phyloP scores from a whole-genome alignment of 2,113 vertebrate species.

The Spheniscus mendiculus region DNA sequence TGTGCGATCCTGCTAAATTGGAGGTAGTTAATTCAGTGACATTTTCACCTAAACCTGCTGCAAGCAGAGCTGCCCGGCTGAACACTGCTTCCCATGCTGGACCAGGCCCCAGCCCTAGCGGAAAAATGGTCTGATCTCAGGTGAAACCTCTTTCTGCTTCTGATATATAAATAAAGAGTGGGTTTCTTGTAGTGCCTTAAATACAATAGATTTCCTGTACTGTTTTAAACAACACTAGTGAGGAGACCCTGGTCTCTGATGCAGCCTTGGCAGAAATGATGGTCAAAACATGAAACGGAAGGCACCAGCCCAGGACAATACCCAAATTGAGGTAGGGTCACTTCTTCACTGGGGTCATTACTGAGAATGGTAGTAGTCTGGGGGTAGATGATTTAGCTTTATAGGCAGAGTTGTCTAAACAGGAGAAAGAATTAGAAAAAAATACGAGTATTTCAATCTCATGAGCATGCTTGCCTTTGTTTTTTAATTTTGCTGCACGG shows the following conservation, averaged over 20 bases:
- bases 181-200: neutral
- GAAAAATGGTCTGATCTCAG: neutral
- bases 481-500: neutral
- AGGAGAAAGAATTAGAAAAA: neutral
- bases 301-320: neutral
- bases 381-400: neutral
- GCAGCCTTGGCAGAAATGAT: neutral
- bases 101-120: neutral
- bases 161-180: neutral
- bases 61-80: neutral
- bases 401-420: neutral
- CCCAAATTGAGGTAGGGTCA: neutral
- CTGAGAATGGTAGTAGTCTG: neutral
- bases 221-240: neutral
- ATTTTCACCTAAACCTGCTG: neutral
- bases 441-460: neutral
- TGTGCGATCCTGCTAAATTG: rapidly evolving
- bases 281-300: neutral
- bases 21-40: neutral
- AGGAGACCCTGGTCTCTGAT: neutral
- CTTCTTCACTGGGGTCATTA: neutral
- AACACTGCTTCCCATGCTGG: neutral
- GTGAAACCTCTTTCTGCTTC: neutral
- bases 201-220: neutral
- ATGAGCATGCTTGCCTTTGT: neutral